Base-by-base conservation (phyloP, 2,113 vertebrate genomes). In the Perccottus glenii region DNA sequence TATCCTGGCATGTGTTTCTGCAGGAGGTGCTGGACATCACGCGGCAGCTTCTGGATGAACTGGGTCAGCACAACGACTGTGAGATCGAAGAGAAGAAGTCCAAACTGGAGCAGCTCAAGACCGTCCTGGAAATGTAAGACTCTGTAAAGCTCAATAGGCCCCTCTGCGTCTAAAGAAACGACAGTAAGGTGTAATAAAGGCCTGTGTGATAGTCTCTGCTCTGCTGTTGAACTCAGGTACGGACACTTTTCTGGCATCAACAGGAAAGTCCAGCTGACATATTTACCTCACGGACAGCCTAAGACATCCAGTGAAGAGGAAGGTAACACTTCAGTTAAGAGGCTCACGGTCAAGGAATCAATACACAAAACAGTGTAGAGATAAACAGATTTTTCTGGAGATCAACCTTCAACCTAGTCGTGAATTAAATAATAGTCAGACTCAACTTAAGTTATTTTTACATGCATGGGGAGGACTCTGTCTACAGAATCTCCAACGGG, bases 211-310 rank as follows among this genome's bases (percentile, higher is more conserved):
- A 16, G 5, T 8, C 10, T 11, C 40, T 48, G 49, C 0, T 56
- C 36, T 32, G 43, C 1, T 69, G 42, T 49, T 72, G 8, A 48
- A 53, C 46, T 0, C 67, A 99, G 98, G 98, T 99, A 99, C 7
- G 98, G 98, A 2, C 98, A 99, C 88, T 99, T 99, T 88, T 99
- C 98, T 51, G 98, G 98, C 66, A 99, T 99, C 87, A 99, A 99
- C 86, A 93, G 98, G 69, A 99, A 99, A 76, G 98, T 99, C 53
- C 98, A 99, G 77, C 78, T 99, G 56, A 99, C 96, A 5, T 99
- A 99, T 70, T 90, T 98, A 83, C 95, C 98, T 69, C 93, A 95
- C 49, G 97, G 97, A 70, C 96, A 94, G 67, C 94, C 94, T 46
- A 98, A 98, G 84, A 92, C 94, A 60, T 94, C 96, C 1, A 98